Evolutionary conservation across 2,113 vertebrate species (phyloP).

Genomic region (Tupaia chinensis): DNA sequence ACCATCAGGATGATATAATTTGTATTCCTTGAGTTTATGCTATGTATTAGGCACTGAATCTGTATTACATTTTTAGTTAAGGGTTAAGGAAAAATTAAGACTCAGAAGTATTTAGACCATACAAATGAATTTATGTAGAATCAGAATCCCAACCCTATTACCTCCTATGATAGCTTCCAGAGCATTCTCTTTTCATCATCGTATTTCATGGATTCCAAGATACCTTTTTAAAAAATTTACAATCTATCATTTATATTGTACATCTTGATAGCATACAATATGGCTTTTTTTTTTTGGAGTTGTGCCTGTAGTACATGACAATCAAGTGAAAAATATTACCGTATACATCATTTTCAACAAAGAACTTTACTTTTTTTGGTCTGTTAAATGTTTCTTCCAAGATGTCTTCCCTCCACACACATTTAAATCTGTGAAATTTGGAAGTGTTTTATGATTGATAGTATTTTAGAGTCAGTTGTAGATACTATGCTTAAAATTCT

Average conservation of each 20-base stretch:
- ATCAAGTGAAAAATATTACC: too few species aligned
- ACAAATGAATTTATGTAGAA: background rate
- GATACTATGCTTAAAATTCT: background rate
- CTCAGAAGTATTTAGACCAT: background rate
- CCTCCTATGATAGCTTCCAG: background rate
- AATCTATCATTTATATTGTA: too few species aligned
- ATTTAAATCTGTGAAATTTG: background rate
- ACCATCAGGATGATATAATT: background rate
- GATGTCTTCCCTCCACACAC: background rate
- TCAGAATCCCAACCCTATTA: background rate
- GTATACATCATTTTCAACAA: too few species aligned
- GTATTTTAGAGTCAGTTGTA: background rate
- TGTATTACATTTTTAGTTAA: background rate
- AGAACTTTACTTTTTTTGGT: too few species aligned
- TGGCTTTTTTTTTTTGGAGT: too few species aligned
- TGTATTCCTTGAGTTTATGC: background rate
- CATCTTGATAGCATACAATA: too few species aligned
- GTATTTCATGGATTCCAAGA: background rate
- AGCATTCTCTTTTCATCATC: background rate
- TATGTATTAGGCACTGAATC: background rate
- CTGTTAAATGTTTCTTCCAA: background rate
- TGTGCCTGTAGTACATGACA: too few species aligned
- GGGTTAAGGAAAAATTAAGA: background rate
- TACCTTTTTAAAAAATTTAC: background rate
- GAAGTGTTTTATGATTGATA: slow-evolving; percentile 18